phyloP scores from a whole-genome alignment of 2,113 vertebrate species.

The Riparia riparia region DNA sequence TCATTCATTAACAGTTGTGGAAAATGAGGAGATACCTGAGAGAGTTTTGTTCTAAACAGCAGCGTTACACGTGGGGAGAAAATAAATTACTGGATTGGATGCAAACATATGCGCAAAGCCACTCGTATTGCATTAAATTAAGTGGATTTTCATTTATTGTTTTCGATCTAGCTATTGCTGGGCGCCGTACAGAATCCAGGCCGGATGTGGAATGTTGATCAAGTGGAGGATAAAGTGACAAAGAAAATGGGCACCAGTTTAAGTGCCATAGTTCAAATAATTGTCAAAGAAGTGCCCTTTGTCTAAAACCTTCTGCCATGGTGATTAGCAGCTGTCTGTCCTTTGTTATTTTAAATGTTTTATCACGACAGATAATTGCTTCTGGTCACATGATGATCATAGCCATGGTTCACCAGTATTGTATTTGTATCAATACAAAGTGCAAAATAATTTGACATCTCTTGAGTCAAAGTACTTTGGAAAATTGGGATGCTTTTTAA shows the following conservation, averaged over 20 bases:
- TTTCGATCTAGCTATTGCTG: not conserved
- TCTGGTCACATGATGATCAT: not conserved
- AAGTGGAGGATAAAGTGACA: not conserved
- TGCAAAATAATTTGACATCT: not conserved
- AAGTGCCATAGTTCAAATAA: not conserved
- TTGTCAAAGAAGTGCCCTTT: not conserved
- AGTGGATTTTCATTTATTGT: not conserved
- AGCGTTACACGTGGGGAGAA: not conserved
- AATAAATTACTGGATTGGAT: not conserved
- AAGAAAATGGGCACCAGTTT: not conserved
- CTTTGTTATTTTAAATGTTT: not conserved
- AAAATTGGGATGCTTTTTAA: not conserved
- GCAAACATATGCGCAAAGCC: not conserved
- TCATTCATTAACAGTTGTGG: not conserved
- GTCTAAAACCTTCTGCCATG: not conserved
- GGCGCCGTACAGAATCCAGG: not conserved
- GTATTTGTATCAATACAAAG: not conserved
- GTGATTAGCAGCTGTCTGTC: not conserved
- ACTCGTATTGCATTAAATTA: not conserved
- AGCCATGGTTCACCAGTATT: not conserved
- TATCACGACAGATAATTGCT: not conserved
- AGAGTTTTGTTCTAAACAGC: not conserved
- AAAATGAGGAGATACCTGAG: not conserved
- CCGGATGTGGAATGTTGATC: not conserved
- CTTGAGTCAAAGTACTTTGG: not conserved